Base-by-base conservation (phyloP, 2,888 invertebrate genomes). In the Lamellibrachia satsuma region DNA sequence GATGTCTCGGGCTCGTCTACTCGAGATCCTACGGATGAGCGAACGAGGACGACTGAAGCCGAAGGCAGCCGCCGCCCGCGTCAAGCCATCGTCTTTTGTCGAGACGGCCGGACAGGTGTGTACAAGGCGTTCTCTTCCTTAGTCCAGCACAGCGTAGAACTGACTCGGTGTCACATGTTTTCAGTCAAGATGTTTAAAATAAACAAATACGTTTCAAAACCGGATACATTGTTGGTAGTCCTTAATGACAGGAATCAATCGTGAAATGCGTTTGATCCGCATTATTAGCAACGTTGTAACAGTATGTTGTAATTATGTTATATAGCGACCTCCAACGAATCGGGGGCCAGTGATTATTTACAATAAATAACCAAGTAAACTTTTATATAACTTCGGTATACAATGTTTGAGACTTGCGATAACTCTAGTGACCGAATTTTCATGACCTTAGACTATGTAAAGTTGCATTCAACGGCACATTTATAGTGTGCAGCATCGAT, bases 21-120 rank as follows among this genome's bases (percentile, higher is more conserved):
- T 94, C 7, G 94, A 94, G 90, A 94, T 94, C 39, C 92, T 94
- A 7, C 93, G 94, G 7, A 92, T 93, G 90, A 91, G 93, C 57
- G 93, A 94, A 52, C 93, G 93, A 39, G 93, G 92, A 52, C 93
- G 93, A 91, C 52, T 93, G 60, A n/a, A 92, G 91, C 90, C 52
- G n/a, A 57, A 91, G 52, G 15, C 75, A 8, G 91, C 39, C 22
- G 57, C 75, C 8, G 15, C 75, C 4, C 92, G 92, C 52, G 52
- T 52, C 2, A 27, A 52, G 39, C 92, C 39, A 7, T n/a, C 39
- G 57, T 75, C 75, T 75, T 75, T 75, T n/a, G 91, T 91, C 90
- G 55, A 93, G 92, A 90, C 93, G 90, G 52, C 27, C 51, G 15
- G 90, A 75, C 90, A 92, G 27, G 92, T 75, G 51, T 75, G 92